Evolutionary conservation across 2,888 invertebrate genomes (phyloP).

Genomic region (Altica lythri): DNA sequence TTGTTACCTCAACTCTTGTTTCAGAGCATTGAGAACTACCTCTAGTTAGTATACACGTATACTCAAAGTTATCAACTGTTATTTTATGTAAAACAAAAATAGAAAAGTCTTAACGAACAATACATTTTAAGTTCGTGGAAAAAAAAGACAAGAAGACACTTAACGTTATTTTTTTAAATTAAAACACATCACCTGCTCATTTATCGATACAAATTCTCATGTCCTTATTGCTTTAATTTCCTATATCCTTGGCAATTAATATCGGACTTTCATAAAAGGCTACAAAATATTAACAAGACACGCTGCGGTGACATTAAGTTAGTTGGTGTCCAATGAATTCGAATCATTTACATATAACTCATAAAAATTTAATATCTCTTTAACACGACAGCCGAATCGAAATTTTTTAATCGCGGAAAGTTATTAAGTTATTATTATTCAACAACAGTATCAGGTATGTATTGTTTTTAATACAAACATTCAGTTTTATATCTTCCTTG

Average conservation of each 20-base stretch:
- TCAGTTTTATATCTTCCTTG: too few relatives aligned
- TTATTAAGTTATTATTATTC: conserved; percentile 6
- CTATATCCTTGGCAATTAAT: conserved; percentile 12
- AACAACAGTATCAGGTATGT: too few relatives aligned
- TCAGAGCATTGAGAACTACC: too few relatives aligned
- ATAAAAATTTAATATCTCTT: background rate
- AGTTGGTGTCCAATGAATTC: conserved; percentile 4
- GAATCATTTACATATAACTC: conserved; percentile 2
- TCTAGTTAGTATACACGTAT: too few relatives aligned
- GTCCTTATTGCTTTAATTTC: conserved; percentile 13
- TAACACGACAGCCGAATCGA: conserved; percentile 3
- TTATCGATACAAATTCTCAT: background rate
- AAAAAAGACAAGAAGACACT: too few relatives aligned
- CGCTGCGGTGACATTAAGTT: conserved; percentile 15
- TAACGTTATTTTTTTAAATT: conserved; percentile 4
- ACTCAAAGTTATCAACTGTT: too few relatives aligned
- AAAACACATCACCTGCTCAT: background rate
- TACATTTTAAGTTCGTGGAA: too few relatives aligned
- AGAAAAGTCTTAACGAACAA: too few relatives aligned
- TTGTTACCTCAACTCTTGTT: too few relatives aligned
- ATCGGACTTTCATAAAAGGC: conserved; percentile 15
- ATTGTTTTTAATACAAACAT: too few relatives aligned
- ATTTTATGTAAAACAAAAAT: too few relatives aligned
- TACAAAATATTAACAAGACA: conserved; percentile 13
- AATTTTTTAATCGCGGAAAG: background rate